phyloP scores from a whole-genome alignment of 2,113 vertebrate genomes.

The Embiotoca jacksoni region DNA sequence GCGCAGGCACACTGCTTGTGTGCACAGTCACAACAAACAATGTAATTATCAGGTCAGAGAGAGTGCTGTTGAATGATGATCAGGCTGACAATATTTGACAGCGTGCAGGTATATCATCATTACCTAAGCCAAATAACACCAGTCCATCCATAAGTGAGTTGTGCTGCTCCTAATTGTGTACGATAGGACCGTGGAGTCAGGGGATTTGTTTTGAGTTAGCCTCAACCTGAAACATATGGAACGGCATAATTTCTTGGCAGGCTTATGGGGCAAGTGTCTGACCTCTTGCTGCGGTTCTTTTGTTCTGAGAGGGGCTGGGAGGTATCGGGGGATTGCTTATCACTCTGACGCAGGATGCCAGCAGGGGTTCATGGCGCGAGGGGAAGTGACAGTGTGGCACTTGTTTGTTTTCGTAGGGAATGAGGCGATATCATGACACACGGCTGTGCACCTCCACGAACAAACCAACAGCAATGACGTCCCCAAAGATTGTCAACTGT shows the following conservation, averaged over 20 bases:
- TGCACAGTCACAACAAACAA: slow-evolving; percentile 68
- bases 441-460: slow-evolving; percentile 57
- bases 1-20: slow-evolving; percentile 2
- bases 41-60: slow-evolving; percentile 45
- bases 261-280: slow-evolving; percentile 61
- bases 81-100: slow-evolving; percentile 67
- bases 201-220: slow-evolving; percentile 75
- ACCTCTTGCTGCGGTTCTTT: slow-evolving; percentile 78
- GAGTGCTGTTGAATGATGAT: slow-evolving; percentile 58
- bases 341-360: slow-evolving; percentile 80
- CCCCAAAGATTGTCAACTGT: slow-evolving; percentile 40
- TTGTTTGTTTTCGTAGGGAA: slow-evolving; percentile 76
- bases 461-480: slow-evolving; percentile 71
- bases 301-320: slow-evolving; percentile 68
- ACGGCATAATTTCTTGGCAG: slow-evolving; percentile 71
- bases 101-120: slow-evolving; percentile 63
- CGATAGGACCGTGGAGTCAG: slow-evolving; percentile 47
- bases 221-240: slow-evolving; percentile 77
- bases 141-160: slow-evolving; percentile 52
- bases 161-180: slow-evolving; percentile 61
- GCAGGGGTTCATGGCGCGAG: slow-evolving; percentile 71
- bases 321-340: slow-evolving; percentile 80
- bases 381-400: slow-evolving; percentile 79
- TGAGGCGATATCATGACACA: slow-evolving; percentile 74
- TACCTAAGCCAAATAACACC: slow-evolving; percentile 53